phyloP scores from a whole-genome alignment of 1,140 invertebrate species.

The Hestina assimilis region DNA sequence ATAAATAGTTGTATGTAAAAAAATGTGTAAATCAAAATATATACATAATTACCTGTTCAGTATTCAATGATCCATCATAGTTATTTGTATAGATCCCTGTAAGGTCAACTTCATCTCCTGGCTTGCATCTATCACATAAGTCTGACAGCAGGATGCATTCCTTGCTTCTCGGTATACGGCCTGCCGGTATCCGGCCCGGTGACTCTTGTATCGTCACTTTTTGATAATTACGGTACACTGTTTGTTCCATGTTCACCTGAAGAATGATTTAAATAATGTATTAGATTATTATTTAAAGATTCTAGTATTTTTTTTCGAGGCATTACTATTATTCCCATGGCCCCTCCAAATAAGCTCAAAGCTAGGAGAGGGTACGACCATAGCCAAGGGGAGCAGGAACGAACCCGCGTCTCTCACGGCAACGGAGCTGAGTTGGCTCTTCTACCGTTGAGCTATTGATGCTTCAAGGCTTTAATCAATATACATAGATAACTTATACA shows the following conservation, averaged over 20 bases:
- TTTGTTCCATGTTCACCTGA: constrained; percentile 96
- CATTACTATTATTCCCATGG: too few relatives aligned
- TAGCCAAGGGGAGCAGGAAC: too few relatives aligned
- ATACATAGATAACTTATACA: too few relatives aligned
- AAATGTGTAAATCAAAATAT: too few relatives aligned
- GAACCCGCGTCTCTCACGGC: too few relatives aligned
- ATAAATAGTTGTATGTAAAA: too few relatives aligned
- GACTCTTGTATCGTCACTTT: constrained; percentile 99
- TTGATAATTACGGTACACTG: constrained; percentile 99
- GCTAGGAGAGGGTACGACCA: too few relatives aligned
- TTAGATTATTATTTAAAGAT: not conserved
- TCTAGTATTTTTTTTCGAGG: too few relatives aligned
- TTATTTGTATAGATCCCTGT: constrained; percentile 98
- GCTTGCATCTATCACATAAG: constrained; percentile 97
- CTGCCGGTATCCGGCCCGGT: constrained; percentile 94
- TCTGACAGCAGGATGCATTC: constrained; percentile 97
- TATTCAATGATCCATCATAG: constrained; percentile 98
- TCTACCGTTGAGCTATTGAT: too few relatives aligned
- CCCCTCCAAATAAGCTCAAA: too few relatives aligned
- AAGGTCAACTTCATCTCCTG: constrained; percentile 98
- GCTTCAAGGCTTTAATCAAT: too few relatives aligned
- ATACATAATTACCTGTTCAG: constrained; percentile 82
- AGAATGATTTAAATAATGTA: not conserved
- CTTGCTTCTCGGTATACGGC: constrained; percentile 98
- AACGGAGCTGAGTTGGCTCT: too few relatives aligned